A percentile compares a stretch with the other conserved stretches of the same genome.
Conservation (phyloP, 2,797 vertebrate genomes). For the Hydrocynus forskahlii region DNA sequence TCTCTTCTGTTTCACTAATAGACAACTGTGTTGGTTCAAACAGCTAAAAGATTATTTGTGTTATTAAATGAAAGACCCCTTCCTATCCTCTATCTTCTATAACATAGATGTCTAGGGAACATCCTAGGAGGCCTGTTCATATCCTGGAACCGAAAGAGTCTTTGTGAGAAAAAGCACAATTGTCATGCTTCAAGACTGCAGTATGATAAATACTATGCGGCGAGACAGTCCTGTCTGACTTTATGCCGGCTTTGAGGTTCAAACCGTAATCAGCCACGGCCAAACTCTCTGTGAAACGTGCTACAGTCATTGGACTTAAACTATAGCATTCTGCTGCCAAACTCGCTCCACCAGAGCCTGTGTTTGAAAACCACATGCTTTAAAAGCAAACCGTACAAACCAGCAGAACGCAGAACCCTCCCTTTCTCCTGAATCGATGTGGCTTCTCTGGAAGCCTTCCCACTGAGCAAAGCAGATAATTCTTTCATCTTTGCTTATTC, state of each 20-base stretch:
- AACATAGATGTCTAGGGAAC: background rate
- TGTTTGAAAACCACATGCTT: constrained; percentile 43
- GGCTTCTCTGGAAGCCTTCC: constrained; percentile 21
- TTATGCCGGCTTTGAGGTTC: constrained; percentile 25
- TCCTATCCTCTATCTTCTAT: too few relatives aligned
- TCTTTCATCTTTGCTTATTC: constrained; percentile 24
- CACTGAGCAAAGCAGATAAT: constrained; percentile 18
- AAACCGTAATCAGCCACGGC: constrained; percentile 25
- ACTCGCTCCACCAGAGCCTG: background rate
- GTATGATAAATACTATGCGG: constrained; percentile 63
- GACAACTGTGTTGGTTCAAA: too few relatives aligned
- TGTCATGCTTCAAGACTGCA: constrained; percentile 57
- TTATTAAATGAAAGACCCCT: too few relatives aligned
- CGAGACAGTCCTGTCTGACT: constrained; percentile 41
- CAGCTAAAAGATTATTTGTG: too few relatives aligned
- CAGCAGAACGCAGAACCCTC: constrained; percentile 7
- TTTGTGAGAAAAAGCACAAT: background rate
- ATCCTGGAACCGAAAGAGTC: background rate
- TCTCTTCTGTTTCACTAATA: too few relatives aligned
- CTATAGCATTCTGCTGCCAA: constrained; percentile 31
- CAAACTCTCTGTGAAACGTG: constrained; percentile 7
- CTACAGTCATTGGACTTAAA: constrained; percentile 34
- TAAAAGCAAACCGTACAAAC: constrained; percentile 27
- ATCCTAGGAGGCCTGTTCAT: background rate
- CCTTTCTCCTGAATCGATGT: constrained; percentile 15